Percentiles rank a stretch among this genome's conserved stretches.
Evolutionary conservation across 2,888 invertebrate species (phyloP).

Genomic region (Scaptomyza tumidula): DNA sequence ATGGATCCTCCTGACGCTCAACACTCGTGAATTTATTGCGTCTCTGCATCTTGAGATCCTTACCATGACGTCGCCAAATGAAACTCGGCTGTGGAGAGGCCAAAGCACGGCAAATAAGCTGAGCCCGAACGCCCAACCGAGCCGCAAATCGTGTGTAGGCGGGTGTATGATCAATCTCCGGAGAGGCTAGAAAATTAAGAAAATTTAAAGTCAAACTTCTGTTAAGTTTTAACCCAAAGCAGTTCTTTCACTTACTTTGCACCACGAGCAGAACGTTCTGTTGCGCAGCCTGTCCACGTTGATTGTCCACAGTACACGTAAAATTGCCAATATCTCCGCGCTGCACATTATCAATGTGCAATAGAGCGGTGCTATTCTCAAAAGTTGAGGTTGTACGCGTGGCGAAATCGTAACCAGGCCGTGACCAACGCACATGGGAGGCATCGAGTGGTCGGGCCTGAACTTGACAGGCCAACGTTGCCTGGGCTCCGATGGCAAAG

Average conservation of each 20-base stretch:
- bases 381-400: constrained; percentile 76
- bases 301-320: constrained; percentile 82
- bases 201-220: background rate
- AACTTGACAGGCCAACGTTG: constrained; percentile 79
- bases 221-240: background rate
- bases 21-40: constrained; percentile 79
- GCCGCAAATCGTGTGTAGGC: constrained; percentile 79
- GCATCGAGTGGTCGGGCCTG: constrained; percentile 80
- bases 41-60: constrained; percentile 82
- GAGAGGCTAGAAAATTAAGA: constrained; percentile 70
- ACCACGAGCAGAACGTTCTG: constrained; percentile 81
- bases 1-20: constrained; percentile 76
- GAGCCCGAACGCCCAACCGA: constrained; percentile 78
- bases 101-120: constrained; percentile 75
- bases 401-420: constrained; percentile 80
- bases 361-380: constrained; percentile 79
- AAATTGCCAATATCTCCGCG: constrained; percentile 82
- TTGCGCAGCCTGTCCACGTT: constrained; percentile 73
- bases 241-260: constrained; percentile 75
- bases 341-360: constrained; percentile 81
- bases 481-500: constrained; percentile 80
- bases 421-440: constrained; percentile 80
- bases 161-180: constrained; percentile 80
- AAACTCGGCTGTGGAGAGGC: constrained; percentile 82
- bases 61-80: constrained; percentile 82